Evolutionary conservation across 2,113 vertebrate genomes (phyloP).

Genomic region (Macroglossus sobrinus): DNA sequence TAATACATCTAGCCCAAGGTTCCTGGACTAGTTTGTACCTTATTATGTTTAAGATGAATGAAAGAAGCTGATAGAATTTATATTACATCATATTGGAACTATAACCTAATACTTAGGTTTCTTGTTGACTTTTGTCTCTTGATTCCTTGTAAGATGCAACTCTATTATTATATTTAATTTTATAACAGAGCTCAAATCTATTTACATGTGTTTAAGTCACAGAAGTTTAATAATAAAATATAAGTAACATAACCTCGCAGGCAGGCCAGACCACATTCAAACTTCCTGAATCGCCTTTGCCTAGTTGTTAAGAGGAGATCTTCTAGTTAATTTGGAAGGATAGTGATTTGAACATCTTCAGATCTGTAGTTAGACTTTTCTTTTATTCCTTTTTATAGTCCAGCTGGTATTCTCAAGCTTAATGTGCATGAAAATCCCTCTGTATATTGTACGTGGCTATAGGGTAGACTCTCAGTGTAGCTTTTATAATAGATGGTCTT

Average conservation of each 20-base stretch:
- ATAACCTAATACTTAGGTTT: not conserved
- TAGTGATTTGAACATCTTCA: not conserved
- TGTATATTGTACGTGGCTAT: not conserved
- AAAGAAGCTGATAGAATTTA: not conserved
- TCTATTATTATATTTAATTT: not conserved
- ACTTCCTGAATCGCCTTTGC: rapidly evolving
- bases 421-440: not conserved
- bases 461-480: not conserved
- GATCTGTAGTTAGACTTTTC: not conserved
- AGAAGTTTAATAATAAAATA: not conserved
- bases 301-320: not conserved
- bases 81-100: not conserved
- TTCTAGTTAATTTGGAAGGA: not conserved
- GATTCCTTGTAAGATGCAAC: not conserved
- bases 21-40: not conserved
- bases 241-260: not conserved
- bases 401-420: not conserved
- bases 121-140: not conserved
- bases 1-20: not conserved
- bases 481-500: not conserved
- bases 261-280: not conserved
- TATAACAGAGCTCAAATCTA: not conserved
- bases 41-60: not conserved
- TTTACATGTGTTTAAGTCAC: not conserved
- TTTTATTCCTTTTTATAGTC: not conserved